phyloP scores from a whole-genome alignment of 1,140 invertebrate genomes.

The Brachionus asplanchnoidis region DNA sequence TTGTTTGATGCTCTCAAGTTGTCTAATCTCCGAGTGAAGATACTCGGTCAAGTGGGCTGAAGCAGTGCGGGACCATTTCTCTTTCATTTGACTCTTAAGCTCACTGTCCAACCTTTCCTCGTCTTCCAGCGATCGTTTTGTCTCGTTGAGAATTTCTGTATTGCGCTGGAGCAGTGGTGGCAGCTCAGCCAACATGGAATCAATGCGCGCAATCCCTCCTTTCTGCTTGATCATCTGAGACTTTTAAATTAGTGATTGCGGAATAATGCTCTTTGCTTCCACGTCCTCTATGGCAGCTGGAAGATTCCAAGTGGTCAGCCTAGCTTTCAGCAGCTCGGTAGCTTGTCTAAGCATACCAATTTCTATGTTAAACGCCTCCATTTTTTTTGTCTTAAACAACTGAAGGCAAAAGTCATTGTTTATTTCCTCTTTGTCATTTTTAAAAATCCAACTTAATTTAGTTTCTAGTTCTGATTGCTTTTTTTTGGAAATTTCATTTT shows the following conservation, averaged over 20 bases:
- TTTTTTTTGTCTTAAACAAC: slow-evolving; percentile 73
- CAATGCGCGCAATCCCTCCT: slow-evolving; percentile 58
- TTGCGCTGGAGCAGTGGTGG: slow-evolving; percentile 85
- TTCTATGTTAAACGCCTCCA: slow-evolving; percentile 69
- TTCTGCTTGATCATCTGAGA: slow-evolving; percentile 60
- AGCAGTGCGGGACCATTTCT: slow-evolving; percentile 77
- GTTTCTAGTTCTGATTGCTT: too few relatives aligned
- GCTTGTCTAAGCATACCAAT: slow-evolving; percentile 75
- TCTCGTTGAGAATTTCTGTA: slow-evolving; percentile 88
- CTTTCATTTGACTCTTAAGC: slow-evolving; percentile 79
- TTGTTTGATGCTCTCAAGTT: slow-evolving; percentile 82
- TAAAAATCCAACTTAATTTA: too few relatives aligned
- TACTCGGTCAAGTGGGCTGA: slow-evolving; percentile 82
- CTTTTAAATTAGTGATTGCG: slow-evolving; percentile 83
- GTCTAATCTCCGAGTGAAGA: slow-evolving; percentile 74
- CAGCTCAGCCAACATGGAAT: slow-evolving; percentile 69
- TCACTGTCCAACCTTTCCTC: slow-evolving; percentile 84
- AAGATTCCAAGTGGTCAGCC: slow-evolving; percentile 86
- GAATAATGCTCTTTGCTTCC: slow-evolving; percentile 69
- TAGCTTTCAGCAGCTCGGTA: slow-evolving; percentile 83
- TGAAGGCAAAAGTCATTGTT: too few relatives aligned
- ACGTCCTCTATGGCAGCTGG: slow-evolving; percentile 91
- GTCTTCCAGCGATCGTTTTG: slow-evolving; percentile 78
- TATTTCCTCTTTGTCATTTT: too few relatives aligned
- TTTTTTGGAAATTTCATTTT: too few relatives aligned